These are phyloP conservation scores for Adelphocoris suturalis DNA, from an alignment of 2,888 invertebrate genomes.

Conservation along the genomic window DNA sequence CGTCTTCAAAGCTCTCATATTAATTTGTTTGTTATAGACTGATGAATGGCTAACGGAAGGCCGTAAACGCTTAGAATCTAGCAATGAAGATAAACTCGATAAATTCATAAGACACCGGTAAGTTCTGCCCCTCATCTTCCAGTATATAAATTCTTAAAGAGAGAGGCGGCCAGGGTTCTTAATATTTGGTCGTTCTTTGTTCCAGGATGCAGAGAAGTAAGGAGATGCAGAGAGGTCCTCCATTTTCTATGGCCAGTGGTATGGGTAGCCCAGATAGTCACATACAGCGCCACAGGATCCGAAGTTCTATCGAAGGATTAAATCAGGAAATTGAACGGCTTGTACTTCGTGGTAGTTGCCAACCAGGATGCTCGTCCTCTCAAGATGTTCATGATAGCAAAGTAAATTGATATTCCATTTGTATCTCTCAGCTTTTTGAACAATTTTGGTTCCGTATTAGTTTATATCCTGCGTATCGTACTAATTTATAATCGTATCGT, in stretches of 20 bases:
- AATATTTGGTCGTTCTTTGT: neutral
- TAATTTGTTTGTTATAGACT: slow-evolving; percentile 81
- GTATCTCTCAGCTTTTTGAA: too few species aligned
- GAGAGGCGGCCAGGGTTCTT: neutral
- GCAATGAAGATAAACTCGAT: slow-evolving; percentile 82
- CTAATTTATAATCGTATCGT: too few species aligned
- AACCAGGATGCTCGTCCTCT: slow-evolving; percentile 37
- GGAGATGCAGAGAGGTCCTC: slow-evolving; percentile 42
- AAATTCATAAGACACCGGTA: slow-evolving; percentile 80
- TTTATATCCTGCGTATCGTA: too few species aligned
- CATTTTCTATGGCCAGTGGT: slow-evolving; percentile 55
- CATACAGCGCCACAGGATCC: slow-evolving; percentile 83
- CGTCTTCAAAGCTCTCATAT: too few species aligned
- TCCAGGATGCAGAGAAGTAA: slow-evolving; percentile 76
- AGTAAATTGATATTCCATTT: neutral
- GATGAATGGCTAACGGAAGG: slow-evolving; percentile 83
- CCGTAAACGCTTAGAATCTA: slow-evolving; percentile 80
- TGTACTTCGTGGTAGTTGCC: slow-evolving; percentile 80
- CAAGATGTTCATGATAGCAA: slow-evolving; percentile 64
- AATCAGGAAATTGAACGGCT: slow-evolving; percentile 92
- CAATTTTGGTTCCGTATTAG: too few species aligned
- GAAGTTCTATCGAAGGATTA: slow-evolving; percentile 91
- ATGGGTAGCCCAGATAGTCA: slow-evolving; percentile 68
- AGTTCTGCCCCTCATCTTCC: neutral
- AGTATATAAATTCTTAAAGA: too few species aligned